Evolutionary conservation across 2,888 invertebrate genomes (phyloP).

Genomic region (Drosophila kanekoi): DNA sequence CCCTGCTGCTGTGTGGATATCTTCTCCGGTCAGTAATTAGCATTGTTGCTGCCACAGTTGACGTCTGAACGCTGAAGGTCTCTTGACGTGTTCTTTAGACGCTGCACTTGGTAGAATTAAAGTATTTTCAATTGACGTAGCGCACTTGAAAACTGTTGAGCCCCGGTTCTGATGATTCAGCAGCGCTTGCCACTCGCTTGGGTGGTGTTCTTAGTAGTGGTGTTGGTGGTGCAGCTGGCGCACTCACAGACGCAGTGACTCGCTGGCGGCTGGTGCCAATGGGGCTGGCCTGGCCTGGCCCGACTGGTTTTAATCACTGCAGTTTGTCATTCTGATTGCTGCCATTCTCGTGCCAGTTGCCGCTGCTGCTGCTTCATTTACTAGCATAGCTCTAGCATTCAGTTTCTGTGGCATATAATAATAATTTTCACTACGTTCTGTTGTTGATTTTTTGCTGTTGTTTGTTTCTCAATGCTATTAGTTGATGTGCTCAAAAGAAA

Average conservation of each 20-base stretch:
- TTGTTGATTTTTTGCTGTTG: constrained; percentile 23
- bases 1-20: constrained; percentile 24
- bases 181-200: constrained; percentile 26
- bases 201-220: constrained; percentile 17
- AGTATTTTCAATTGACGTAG: constrained; percentile 65
- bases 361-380: constrained; percentile 36
- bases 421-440: constrained; percentile 55
- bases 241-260: constrained; percentile 48
- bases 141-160: constrained; percentile 56
- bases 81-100: constrained; percentile 53
- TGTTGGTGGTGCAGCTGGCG: constrained; percentile 32
- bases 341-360: constrained; percentile 74
- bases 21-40: constrained; percentile 53
- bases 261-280: constrained; percentile 27
- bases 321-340: constrained; percentile 72
- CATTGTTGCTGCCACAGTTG: constrained; percentile 57
- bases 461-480: constrained; percentile 68
- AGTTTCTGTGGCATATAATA: constrained; percentile 39
- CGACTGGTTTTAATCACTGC: constrained; percentile 79
- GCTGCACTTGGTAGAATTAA: constrained; percentile 39
- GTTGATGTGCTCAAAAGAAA: constrained; percentile 69
- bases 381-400: constrained; percentile 40
- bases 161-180: constrained; percentile 40
- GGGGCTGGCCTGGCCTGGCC: constrained; percentile 52
- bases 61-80: constrained; percentile 62